Conservation (phyloP, 1,140 invertebrate genomes). For the Apocrypta bakeri region DNA sequence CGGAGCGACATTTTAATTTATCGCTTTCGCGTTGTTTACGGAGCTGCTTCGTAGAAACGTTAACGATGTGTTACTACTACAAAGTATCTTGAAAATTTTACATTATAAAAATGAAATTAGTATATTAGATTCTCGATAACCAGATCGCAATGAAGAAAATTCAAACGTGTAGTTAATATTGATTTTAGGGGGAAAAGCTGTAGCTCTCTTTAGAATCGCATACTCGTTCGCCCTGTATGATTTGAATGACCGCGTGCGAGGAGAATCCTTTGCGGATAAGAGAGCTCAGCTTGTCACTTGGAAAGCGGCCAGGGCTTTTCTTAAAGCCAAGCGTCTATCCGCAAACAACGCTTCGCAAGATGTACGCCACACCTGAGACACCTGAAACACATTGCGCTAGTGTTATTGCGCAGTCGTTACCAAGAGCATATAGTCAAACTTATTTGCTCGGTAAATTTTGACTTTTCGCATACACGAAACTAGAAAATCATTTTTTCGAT, state of each 20-base stretch:
- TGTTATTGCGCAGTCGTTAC: background rate
- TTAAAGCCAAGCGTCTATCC: background rate
- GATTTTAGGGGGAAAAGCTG: too few relatives aligned
- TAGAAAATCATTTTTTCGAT: too few relatives aligned
- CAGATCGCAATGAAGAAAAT: too few relatives aligned
- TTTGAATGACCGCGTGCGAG: background rate
- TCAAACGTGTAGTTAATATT: too few relatives aligned
- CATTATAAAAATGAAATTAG: too few relatives aligned
- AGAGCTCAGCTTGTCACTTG: background rate
- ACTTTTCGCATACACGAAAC: too few relatives aligned
- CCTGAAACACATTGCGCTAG: background rate
- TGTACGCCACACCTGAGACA: slow-evolving; percentile 1
- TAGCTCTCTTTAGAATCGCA: too few relatives aligned
- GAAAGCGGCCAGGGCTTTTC: background rate
- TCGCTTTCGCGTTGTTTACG: background rate
- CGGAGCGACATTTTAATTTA: background rate
- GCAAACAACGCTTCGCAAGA: background rate
- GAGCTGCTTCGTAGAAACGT: background rate
- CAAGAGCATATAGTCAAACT: background rate
- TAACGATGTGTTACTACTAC: too few relatives aligned
- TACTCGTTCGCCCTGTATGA: too few relatives aligned
- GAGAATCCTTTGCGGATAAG: background rate
- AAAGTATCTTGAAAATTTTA: too few relatives aligned
- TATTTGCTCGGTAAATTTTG: background rate
- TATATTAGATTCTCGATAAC: too few relatives aligned